Evolutionary conservation across 2,113 vertebrate genomes (phyloP).

Genomic region (Antidorcas marsupialis): DNA sequence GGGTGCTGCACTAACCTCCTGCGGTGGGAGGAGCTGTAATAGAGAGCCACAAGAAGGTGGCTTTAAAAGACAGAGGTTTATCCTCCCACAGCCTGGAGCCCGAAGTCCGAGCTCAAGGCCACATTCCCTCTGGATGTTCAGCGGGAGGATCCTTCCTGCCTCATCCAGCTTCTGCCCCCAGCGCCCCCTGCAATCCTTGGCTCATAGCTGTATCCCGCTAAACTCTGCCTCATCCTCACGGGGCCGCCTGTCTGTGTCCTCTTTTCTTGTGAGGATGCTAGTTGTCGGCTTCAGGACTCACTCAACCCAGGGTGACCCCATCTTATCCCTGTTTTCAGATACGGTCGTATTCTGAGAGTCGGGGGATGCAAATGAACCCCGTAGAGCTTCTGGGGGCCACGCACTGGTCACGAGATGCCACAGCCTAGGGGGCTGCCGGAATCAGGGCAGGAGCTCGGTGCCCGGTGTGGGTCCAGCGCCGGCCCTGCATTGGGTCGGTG

Average conservation of each 20-base stretch:
- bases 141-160: accelerated
- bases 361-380: accelerated
- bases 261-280: background rate
- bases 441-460: background rate
- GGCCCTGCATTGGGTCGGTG: accelerated
- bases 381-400: accelerated
- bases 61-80: background rate
- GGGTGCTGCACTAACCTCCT: accelerated
- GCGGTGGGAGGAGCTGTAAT: accelerated
- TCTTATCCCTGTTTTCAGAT: background rate
- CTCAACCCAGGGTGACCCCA: background rate
- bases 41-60: accelerated
- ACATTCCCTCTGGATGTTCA: accelerated
- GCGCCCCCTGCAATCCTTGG: background rate
- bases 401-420: accelerated
- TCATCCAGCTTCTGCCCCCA: background rate
- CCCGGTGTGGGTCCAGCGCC: accelerated
- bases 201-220: accelerated
- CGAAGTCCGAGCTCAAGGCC: accelerated
- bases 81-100: background rate
- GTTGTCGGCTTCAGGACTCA: accelerated
- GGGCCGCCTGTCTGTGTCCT: background rate
- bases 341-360: background rate
- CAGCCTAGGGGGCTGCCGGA: accelerated
- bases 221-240: accelerated